phyloP scores from a whole-genome alignment of 1,140 invertebrate genomes.

The Gonatopus flavifemur region DNA sequence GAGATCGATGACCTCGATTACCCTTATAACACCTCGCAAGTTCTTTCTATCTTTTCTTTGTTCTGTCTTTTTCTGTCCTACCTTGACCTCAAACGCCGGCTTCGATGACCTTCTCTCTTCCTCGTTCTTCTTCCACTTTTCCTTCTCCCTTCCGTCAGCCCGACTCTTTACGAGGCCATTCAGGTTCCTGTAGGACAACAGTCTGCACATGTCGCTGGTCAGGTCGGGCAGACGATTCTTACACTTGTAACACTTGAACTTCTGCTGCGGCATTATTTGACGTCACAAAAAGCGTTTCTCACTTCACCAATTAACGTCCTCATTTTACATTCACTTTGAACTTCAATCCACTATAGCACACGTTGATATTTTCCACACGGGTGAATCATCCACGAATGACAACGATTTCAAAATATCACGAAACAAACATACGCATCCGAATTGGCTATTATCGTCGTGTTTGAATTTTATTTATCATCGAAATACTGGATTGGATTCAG shows the following conservation, averaged over 20 bases:
- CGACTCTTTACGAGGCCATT: constrained; percentile 20
- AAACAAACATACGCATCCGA: too few relatives aligned
- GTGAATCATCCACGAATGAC: too few relatives aligned
- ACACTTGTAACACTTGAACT: constrained; percentile 31
- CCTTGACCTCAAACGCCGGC: constrained; percentile 2
- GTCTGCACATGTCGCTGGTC: constrained; percentile 38
- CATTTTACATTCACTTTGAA: neutral
- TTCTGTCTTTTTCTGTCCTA: constrained; percentile 4
- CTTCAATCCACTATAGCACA: too few relatives aligned
- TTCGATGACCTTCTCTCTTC: constrained; percentile 5
- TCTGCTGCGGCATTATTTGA: constrained; percentile 34
- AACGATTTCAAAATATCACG: too few relatives aligned
- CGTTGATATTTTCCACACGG: too few relatives aligned
- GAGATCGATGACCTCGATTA: constrained; percentile 12
- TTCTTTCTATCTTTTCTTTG: constrained; percentile 4
- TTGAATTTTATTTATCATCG: too few relatives aligned
- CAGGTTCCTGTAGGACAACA: constrained; percentile 37
- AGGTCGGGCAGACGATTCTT: constrained; percentile 35
- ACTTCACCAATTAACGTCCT: neutral
- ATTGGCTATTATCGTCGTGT: too few relatives aligned
- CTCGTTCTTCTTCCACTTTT: constrained; percentile 4
- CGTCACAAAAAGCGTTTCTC: neutral
- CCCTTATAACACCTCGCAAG: neutral
- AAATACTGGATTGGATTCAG: too few relatives aligned
- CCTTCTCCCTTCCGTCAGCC: constrained; percentile 4